These are phyloP conservation scores for Pseudomyrmex sp. DNA, from an alignment of 1,140 invertebrate species.

Conservation along the genomic window DNA sequence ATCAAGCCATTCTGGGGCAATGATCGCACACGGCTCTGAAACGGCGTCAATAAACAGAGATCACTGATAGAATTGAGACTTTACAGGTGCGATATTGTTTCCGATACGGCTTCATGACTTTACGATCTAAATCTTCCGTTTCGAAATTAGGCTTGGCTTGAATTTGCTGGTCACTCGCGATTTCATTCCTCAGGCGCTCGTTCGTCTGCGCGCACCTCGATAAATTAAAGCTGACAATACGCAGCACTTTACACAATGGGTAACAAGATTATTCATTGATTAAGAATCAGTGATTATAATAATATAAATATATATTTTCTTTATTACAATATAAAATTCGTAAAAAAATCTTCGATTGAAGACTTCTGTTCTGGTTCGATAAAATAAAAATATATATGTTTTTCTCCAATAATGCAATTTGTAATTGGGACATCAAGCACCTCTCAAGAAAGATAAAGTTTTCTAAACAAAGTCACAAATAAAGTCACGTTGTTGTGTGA, in stretches of 20 bases:
- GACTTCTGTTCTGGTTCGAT: not conserved
- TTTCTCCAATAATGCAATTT: not conserved
- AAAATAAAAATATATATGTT: not conserved
- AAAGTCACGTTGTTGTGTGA: not conserved
- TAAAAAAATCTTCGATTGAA: too few species aligned
- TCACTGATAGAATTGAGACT: slow-evolving; percentile 59
- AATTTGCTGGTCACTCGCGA: slow-evolving; percentile 26
- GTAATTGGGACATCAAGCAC: not conserved
- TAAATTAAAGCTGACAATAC: slow-evolving; percentile 17
- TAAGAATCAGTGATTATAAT: too few species aligned
- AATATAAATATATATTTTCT: too few species aligned
- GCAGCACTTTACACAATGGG: not conserved
- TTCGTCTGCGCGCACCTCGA: not conserved
- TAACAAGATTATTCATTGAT: too few species aligned
- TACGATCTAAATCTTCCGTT: slow-evolving; percentile 55
- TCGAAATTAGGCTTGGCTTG: slow-evolving; percentile 26
- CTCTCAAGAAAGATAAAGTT: not conserved
- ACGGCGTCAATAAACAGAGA: slow-evolving; percentile 68
- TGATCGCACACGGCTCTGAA: slow-evolving; percentile 44
- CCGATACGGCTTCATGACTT: slow-evolving; percentile 53
- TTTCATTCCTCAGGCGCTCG: slow-evolving; percentile 47
- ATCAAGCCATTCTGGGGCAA: not conserved
- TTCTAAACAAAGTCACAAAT: slow-evolving; percentile 10
- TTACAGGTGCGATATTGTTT: slow-evolving; percentile 70
- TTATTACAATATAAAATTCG: too few species aligned